phyloP scores from a whole-genome alignment of 2,797 vertebrate genomes.

The Urocyon cinereoargenteus region DNA sequence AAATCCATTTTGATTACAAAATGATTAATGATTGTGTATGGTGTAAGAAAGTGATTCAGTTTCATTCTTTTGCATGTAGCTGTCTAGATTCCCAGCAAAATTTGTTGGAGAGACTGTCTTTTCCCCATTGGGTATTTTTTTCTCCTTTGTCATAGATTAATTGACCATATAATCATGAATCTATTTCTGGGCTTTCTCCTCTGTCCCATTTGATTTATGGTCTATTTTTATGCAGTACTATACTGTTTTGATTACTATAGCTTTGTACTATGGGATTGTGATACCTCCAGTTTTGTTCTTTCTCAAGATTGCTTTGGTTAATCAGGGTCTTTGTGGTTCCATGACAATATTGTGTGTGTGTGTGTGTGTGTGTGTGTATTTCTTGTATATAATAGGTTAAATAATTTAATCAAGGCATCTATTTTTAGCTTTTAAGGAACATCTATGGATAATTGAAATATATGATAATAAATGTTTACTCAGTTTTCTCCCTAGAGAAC shows the following conservation, averaged over 20 bases:
- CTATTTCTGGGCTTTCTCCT: not conserved
- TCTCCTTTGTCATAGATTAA: not conserved
- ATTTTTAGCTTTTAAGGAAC: conserved; percentile 37
- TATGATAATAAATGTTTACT: conserved; percentile 13
- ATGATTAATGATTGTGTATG: not conserved
- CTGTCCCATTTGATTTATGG: not conserved
- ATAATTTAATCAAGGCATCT: conserved; percentile 14
- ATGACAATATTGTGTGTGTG: too few species aligned
- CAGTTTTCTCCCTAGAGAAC: not conserved
- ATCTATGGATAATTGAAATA: not conserved
- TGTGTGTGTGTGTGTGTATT: not conserved
- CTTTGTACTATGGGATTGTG: not conserved
- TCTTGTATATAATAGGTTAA: not conserved
- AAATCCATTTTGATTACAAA: not conserved
- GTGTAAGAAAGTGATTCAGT: not conserved
- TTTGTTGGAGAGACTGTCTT: not conserved
- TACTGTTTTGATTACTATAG: not conserved
- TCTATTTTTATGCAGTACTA: not conserved
- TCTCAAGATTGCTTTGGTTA: not conserved
- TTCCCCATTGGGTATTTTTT: not conserved
- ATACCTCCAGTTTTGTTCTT: not conserved
- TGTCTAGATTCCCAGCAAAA: not conserved
- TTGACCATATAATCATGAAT: not conserved
- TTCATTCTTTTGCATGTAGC: not conserved
- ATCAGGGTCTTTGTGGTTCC: not conserved